A percentile compares a stretch with the other conserved stretches of the same genome.
Evolutionary conservation across 2,888 invertebrate species (phyloP).

Genomic region (Drosophila rellima): DNA sequence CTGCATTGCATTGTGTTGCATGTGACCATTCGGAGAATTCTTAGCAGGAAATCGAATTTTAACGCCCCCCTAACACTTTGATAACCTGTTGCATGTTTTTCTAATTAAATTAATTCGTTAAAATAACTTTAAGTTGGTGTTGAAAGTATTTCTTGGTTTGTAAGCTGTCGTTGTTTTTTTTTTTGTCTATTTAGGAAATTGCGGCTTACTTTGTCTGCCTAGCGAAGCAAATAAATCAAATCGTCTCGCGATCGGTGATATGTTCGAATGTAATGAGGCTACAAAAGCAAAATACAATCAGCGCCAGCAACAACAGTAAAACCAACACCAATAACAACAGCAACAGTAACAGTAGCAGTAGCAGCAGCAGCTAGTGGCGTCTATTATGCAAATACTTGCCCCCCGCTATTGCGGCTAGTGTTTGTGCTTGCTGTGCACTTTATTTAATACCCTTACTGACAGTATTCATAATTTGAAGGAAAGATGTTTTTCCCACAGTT

Average conservation of each 20-base stretch:
- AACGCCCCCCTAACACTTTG: constrained; percentile 14
- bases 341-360: constrained; percentile 10
- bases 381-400: constrained; percentile 74
- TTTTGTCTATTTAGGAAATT: constrained; percentile 74
- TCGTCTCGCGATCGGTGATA: constrained; percentile 69
- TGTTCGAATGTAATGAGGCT: constrained; percentile 78
- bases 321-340: constrained; percentile 3
- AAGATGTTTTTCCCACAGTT: background rate
- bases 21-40: constrained; percentile 57
- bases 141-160: constrained; percentile 73
- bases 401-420: constrained; percentile 28
- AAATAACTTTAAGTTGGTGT: constrained; percentile 72
- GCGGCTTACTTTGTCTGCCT: constrained; percentile 62
- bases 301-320: constrained; percentile 30
- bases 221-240: constrained; percentile 79
- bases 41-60: constrained; percentile 62
- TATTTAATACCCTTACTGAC: constrained; percentile 25
- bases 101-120: constrained; percentile 75
- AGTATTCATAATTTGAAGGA: background rate
- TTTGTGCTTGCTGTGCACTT: constrained; percentile 19
- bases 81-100: constrained; percentile 59
- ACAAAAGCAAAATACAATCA: constrained; percentile 59
- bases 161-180: constrained; percentile 35
- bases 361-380: constrained; percentile 32
- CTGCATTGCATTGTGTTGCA: constrained; percentile 19